Evolutionary conservation across 2,113 vertebrate species (phyloP).

Genomic region (Psittacara wagleri): DNA sequence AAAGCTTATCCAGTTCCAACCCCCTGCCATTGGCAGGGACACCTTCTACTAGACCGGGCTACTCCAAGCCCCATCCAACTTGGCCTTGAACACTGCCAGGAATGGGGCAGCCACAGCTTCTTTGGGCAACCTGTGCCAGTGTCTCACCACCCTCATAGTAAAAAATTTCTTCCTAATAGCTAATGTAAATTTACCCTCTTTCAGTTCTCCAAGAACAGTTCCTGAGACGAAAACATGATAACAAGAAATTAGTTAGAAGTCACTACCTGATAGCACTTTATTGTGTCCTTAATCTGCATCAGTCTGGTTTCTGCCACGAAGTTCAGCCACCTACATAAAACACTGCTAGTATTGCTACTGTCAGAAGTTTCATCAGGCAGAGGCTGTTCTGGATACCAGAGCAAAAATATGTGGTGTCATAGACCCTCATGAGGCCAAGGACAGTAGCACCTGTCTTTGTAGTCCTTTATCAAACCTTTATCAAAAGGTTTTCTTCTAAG

Average conservation of each 20-base stretch:
- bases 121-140: background rate
- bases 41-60: background rate
- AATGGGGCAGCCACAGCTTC: background rate
- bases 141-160: background rate
- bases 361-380: background rate
- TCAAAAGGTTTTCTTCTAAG: background rate
- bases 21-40: background rate
- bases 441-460: background rate
- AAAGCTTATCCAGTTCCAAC: background rate
- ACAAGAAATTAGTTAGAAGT: background rate
- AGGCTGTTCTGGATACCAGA: background rate
- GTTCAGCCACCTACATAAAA: background rate
- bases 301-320: background rate
- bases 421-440: background rate
- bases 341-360: accelerated
- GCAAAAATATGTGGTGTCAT: background rate
- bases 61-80: background rate
- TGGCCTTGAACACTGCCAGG: background rate
- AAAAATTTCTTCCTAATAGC: background rate
- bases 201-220: background rate
- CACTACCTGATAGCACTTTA: background rate
- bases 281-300: background rate
- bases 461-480: background rate
- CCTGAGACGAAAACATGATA: background rate
- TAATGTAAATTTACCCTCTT: background rate